Conservation (phyloP, 2,797 vertebrate species). For the Capromys pilorides region DNA sequence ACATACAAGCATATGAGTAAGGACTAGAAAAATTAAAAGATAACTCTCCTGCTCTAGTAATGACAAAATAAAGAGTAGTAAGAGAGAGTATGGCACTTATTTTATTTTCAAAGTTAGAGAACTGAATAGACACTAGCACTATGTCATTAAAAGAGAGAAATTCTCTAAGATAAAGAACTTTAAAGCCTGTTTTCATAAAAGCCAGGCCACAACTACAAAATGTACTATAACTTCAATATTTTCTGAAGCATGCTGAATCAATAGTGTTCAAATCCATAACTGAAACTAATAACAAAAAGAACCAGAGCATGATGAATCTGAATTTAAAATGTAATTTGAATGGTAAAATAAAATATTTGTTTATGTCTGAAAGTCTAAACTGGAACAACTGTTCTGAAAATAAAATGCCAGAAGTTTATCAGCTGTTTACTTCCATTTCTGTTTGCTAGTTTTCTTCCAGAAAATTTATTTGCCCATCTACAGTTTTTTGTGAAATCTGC, state of each 20-base stretch:
- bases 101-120: neutral
- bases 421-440: neutral
- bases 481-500: neutral
- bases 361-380: constrained; percentile 29
- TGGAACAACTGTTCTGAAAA: constrained; percentile 45
- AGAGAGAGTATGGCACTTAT: neutral
- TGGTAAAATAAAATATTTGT: constrained; percentile 34
- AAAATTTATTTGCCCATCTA: neutral
- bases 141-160: neutral
- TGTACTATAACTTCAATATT: neutral
- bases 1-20: neutral
- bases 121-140: neutral
- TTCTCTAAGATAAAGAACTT: constrained; percentile 4
- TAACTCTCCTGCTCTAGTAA: neutral
- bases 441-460: neutral
- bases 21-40: neutral
- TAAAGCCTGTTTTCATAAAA: constrained; percentile 19
- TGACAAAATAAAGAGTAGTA: neutral
- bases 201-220: neutral
- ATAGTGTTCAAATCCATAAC: neutral
- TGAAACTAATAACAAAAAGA: neutral
- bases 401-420: neutral
- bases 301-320: neutral
- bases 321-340: constrained; percentile 32
- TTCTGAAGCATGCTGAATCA: constrained; percentile 28